Base-by-base conservation (phyloP, 1,140 invertebrate species). In the Vanessa atalanta region DNA sequence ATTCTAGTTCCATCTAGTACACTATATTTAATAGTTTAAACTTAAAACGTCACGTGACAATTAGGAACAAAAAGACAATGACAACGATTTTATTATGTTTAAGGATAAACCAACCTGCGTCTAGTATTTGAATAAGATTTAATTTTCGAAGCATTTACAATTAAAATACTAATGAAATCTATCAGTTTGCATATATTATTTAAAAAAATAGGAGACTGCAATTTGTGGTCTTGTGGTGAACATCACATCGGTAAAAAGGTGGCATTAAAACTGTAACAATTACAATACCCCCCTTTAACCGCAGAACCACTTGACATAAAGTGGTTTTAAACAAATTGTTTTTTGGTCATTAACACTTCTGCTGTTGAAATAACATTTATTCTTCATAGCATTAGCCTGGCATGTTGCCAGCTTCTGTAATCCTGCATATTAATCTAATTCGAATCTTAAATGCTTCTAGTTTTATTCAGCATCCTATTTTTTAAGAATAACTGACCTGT, bases 301-400 rank as follows among this genome's bases (percentile, higher is more conserved):
- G n/a, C 57, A 37, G 31, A 61, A 61, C 57, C 57, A 37, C 57
- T 37, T 37, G 26, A 37, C 11, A 23, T n/a, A 37, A 61, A 61
- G 57, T 11, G 57, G 23, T 61, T 37, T 61, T 61, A 12, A 61
- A 57, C 20, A 57, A 61, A 61, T 61, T 37, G 23, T 31, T 31
- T 61, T 61, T 31, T 26, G 7, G 31, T 13, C 26, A 61, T 61
- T 61, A 61, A 61, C 31, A 61, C 26, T 61, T n/a, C 26, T 37
- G 31, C 57, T 61, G 26, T 61, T 61, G 23, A 61, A 61, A 57
- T 23, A 57, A 57, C 53, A 57, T 23, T 57, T 57, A 57, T 57
- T 23, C 53, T 57, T 57, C 53, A 23, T 57, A 57, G 53, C 53
- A 14, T 23, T 53, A 23, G 20, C 20, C 20, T 9, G 53, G 53